Evolutionary conservation across 2,888 invertebrate genomes (phyloP), one percentile per base, ranked within the genome.

Genomic region (Aplocera efformata): DNA sequence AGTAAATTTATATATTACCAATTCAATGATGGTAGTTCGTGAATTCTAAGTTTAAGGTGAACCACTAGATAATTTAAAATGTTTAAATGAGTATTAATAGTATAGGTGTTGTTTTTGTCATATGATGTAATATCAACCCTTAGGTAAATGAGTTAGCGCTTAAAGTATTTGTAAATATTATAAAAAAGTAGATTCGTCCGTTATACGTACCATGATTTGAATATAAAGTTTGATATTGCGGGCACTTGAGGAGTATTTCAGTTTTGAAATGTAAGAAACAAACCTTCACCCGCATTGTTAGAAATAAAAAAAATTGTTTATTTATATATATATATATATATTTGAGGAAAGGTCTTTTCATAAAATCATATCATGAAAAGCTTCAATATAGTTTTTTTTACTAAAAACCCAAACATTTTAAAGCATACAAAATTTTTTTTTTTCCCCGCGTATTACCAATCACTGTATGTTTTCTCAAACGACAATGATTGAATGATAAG

Each of bases 121-220:
- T 50, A 45, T 32, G 38, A 43, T 48, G 38, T 41, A 43, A 42
- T 63, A 54, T 55, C 28, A 58, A 59, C 53, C 50, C 28, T 29
- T 66, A 71, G 60, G 53, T 39, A 50, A 57, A 54, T 56, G 69
- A 78, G 73, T 76, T 63, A 63, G 55, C 48, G 82, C 84, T 81
- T 81, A 72, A 71, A 67, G 69, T 75, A 72, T 76, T 74, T 85
- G 82, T 85, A 85, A 72, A 84, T 83, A 82, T 66, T 60, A 75
- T 69, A 71, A 66, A 63, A 63, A 60, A 53, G 80, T 85, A 84
- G 84, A 67, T 45, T 45, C 45, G 45, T 45, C 45, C 45, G 40
- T 42, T 27, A 22, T 7, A 22, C 35, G 31, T 40, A 35, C 28
- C 32, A 32, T 28, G 48, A 53, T 47, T 48, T 51, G 38, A 34